phyloP scores from a whole-genome alignment of 1,140 invertebrate species.

The Aphaenogaster rudis region DNA sequence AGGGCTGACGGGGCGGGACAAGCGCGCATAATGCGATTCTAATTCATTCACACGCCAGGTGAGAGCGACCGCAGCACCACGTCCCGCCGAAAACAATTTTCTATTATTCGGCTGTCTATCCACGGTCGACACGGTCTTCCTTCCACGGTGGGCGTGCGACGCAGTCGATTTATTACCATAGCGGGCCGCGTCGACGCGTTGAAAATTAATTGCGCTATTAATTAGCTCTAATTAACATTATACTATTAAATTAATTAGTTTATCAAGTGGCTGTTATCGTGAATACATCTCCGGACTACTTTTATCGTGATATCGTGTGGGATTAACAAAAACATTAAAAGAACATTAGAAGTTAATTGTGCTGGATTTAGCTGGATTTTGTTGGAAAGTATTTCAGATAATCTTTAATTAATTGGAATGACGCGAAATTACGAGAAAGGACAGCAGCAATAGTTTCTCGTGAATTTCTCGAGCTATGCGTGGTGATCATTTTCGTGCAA shows the following conservation, averaged over 20 bases:
- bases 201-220: conserved; percentile 53
- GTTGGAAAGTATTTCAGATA: neutral
- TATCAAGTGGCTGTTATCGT: neutral
- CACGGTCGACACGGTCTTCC: conserved; percentile 27
- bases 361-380: neutral
- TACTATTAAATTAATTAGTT: conserved; percentile 39
- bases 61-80: conserved; percentile 34
- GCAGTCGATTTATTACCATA: conserved; percentile 49
- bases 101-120: conserved; percentile 61
- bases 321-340: neutral
- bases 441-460: neutral
- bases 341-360: neutral
- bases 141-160: conserved; percentile 29
- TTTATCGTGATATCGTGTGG: neutral
- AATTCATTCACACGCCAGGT: conserved; percentile 61
- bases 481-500: conserved; percentile 45
- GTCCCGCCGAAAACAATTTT: conserved; percentile 57
- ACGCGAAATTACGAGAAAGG: neutral
- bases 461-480: neutral
- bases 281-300: neutral
- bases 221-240: conserved; percentile 39
- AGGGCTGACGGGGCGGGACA: conserved; percentile 25
- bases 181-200: conserved; percentile 2
- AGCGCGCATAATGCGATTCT: conserved; percentile 53
- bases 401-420: conserved; percentile 25